Percentiles rank a stretch among this genome's conserved stretches.
Conservation (phyloP, 2,888 invertebrate genomes). For the Hypena proboscidalis region DNA sequence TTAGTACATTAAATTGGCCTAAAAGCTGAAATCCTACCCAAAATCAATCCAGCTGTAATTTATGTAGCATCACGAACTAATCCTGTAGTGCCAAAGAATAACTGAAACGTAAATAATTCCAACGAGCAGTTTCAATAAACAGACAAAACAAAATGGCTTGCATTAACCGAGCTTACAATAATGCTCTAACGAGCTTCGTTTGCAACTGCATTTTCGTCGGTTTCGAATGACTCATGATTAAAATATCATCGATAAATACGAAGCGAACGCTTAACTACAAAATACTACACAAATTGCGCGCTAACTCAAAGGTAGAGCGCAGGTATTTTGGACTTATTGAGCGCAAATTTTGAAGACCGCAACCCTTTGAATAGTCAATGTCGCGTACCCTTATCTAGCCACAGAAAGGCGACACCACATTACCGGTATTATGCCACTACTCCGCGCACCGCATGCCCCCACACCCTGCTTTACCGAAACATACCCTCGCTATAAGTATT, state of each 20-base stretch:
- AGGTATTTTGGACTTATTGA: slow-evolving; percentile 81
- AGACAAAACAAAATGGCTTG: slow-evolving; percentile 43
- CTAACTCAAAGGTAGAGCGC: slow-evolving; percentile 62
- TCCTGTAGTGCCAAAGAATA: slow-evolving; percentile 15
- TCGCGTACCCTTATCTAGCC: slow-evolving; percentile 85
- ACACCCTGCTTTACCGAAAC: slow-evolving; percentile 53
- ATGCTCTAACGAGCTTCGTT: slow-evolving; percentile 52
- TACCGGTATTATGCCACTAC: slow-evolving; percentile 80
- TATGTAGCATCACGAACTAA: neutral
- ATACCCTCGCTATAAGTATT: slow-evolving; percentile 58
- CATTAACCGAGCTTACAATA: slow-evolving; percentile 51
- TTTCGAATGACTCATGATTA: slow-evolving; percentile 52
- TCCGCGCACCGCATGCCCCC: slow-evolving; percentile 45
- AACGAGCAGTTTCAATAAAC: slow-evolving; percentile 33
- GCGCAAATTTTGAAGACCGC: slow-evolving; percentile 84
- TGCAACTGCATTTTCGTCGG: slow-evolving; percentile 46
- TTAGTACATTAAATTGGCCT: no score
- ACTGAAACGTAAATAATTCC: slow-evolving; percentile 30
- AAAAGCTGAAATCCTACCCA: no score
- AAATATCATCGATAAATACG: slow-evolving; percentile 53
- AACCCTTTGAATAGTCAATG: slow-evolving; percentile 86
- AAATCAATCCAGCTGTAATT: no score
- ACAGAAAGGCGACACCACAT: slow-evolving; percentile 84
- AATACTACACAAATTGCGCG: slow-evolving; percentile 56
- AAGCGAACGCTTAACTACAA: slow-evolving; percentile 42